A percentile compares a stretch with the other conserved stretches of the same genome.
These are phyloP conservation scores for Hirundo rustica DNA, from an alignment of 2,797 vertebrate genomes.

Conservation along the genomic window DNA sequence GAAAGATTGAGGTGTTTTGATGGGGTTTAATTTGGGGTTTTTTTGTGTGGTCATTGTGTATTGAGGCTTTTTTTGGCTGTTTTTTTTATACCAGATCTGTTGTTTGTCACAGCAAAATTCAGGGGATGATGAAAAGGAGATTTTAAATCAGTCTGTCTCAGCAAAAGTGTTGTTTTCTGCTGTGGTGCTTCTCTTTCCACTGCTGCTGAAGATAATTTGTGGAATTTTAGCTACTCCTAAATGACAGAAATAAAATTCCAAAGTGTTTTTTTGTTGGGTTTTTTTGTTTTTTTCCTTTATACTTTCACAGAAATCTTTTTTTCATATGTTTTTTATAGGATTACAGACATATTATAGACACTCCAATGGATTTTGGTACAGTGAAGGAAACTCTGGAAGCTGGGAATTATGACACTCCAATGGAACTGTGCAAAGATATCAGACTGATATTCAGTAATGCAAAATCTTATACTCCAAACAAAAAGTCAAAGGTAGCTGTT, in stretches of 20 bases:
- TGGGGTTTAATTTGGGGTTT: not conserved
- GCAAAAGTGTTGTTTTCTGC: not conserved
- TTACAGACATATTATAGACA: constrained; percentile 91
- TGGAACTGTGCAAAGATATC: constrained; percentile 93
- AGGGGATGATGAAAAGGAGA: not conserved
- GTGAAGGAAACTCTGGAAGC: constrained; percentile 86
- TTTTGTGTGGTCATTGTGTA: rapidly evolving
- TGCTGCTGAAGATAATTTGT: not conserved
- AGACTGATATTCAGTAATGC: constrained; percentile 95
- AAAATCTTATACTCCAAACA: constrained; percentile 96
- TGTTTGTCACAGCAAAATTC: not conserved
- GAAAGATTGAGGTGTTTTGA: not conserved
- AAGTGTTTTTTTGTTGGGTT: no score
- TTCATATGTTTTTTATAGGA: constrained; percentile 77
- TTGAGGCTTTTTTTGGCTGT: not conserved
- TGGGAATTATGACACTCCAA: constrained; percentile 90
- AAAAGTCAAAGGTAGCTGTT: constrained; percentile 90
- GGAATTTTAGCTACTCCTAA: not conserved
- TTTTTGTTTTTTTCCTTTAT: not conserved
- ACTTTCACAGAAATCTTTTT: not conserved
- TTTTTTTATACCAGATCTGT: not conserved
- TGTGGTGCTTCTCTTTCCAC: not conserved
- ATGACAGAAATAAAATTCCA: not conserved
- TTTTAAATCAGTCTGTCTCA: not conserved
- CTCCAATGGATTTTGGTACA: constrained; percentile 94